A percentile compares a stretch with the other conserved stretches of the same genome.
phyloP scores from a whole-genome alignment of 1,140 invertebrate species.

The Drosophila pseudoananassae region DNA sequence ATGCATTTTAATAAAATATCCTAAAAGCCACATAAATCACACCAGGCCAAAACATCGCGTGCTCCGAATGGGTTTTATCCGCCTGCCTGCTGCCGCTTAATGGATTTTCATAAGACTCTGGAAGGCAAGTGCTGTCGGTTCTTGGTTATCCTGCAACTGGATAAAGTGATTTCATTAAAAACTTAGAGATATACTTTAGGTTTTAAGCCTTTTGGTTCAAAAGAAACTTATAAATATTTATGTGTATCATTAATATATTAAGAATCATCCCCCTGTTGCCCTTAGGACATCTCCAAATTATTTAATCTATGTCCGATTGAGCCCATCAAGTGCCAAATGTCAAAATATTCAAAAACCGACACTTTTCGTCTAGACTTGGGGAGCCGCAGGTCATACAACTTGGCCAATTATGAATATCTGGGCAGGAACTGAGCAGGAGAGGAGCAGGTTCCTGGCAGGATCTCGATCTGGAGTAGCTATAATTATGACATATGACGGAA shows the following conservation, averaged over 20 bases:
- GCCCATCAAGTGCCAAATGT: constrained; percentile 66
- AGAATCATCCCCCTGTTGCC: background rate
- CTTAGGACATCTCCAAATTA: constrained; percentile 2
- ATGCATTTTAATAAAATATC: constrained; percentile 84
- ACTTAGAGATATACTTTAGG: background rate
- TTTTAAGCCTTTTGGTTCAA: background rate
- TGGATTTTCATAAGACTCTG: constrained; percentile 17
- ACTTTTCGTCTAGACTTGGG: constrained; percentile 69
- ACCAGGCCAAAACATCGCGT: constrained; percentile 40
- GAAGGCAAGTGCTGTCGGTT: background rate
- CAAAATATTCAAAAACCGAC: constrained; percentile 63
- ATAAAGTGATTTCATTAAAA: constrained; percentile 1
- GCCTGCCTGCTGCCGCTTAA: constrained; percentile 28
- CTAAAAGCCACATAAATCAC: constrained; percentile 84
- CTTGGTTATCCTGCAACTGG: constrained; percentile 1
- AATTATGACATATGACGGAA: constrained; percentile 76
- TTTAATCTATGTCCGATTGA: constrained; percentile 31
- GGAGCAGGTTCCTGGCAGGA: constrained; percentile 19
- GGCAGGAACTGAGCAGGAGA: constrained; percentile 17
- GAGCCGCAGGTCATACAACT: constrained; percentile 52
- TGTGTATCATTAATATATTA: background rate
- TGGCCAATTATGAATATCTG: constrained; percentile 63
- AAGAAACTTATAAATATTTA: background rate
- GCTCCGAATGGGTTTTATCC: constrained; percentile 32
- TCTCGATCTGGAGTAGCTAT: constrained; percentile 53